Evolutionary conservation across 2,888 invertebrate genomes (phyloP).

Genomic region (Bursaphelenchus okinawaensis): DNA sequence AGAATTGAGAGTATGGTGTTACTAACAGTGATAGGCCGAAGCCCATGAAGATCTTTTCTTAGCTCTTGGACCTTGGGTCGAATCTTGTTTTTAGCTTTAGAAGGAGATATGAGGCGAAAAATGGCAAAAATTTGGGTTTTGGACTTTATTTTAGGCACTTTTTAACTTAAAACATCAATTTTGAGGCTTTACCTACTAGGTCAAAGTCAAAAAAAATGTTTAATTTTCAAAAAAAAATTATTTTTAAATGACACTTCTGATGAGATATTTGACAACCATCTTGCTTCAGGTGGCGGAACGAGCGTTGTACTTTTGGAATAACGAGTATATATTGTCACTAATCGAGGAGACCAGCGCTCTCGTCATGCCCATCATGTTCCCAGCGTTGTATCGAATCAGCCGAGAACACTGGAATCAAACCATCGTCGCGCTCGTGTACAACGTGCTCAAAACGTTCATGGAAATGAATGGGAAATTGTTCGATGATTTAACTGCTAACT

Average conservation of each 20-base stretch:
- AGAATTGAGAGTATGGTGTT: no score
- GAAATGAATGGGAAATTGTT: constrained; percentile 99
- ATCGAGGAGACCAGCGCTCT: constrained; percentile 94
- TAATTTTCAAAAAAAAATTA: neutral
- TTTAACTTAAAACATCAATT: no score
- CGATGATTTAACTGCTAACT: constrained; percentile 95
- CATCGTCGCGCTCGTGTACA: constrained; percentile 96
- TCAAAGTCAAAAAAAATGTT: no score
- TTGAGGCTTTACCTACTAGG: no score
- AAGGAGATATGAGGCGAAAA: no score
- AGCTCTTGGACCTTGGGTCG: no score
- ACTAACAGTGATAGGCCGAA: no score
- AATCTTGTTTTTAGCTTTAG: no score
- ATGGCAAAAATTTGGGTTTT: neutral
- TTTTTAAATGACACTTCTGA: neutral
- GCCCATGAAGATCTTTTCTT: no score
- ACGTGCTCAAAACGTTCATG: constrained; percentile 99
- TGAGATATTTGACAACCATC: constrained; percentile 65
- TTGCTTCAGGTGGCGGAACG: constrained; percentile 99
- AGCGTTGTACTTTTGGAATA: constrained; percentile 99
- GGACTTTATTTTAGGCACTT: neutral
- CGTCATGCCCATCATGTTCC: constrained; percentile 99
- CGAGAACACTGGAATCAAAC: constrained; percentile 99
- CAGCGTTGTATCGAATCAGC: constrained; percentile 93
- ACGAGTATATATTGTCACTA: constrained; percentile 97